These are phyloP conservation scores for Pseudoatta argentina DNA, from an alignment of 1,140 invertebrate species.

Conservation along the genomic window DNA sequence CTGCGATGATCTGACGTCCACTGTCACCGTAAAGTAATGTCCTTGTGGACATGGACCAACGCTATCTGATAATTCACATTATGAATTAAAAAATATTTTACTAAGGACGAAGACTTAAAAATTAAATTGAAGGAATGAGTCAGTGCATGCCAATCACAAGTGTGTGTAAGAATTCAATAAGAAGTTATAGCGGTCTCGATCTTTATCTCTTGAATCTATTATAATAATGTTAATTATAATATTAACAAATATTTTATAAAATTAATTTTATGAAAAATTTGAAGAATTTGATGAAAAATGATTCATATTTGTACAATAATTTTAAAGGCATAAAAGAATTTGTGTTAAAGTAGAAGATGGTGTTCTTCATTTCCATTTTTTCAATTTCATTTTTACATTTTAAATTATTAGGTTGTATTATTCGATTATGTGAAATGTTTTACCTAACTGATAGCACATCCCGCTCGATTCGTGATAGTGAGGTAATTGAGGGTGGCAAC, in stretches of 20 bases:
- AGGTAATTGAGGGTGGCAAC: constrained; percentile 89
- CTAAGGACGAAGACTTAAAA: background rate
- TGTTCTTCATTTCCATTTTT: background rate
- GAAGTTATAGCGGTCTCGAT: background rate
- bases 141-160: background rate
- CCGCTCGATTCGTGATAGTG: constrained; percentile 90
- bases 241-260: too few species aligned
- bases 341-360: background rate
- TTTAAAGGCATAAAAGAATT: background rate
- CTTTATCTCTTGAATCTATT: background rate
- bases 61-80: constrained; percentile 84
- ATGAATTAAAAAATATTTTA: background rate
- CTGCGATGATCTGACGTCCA: constrained; percentile 67
- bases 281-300: too few species aligned
- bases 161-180: background rate
- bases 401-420: background rate
- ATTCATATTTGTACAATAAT: background rate
- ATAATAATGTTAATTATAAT: too few species aligned
- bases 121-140: background rate
- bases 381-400: background rate
- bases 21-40: constrained; percentile 88
- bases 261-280: too few species aligned
- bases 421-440: background rate
- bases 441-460: constrained; percentile 92
- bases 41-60: constrained; percentile 91